Conservation (phyloP, 2,888 invertebrate species). For the Xylota segnis region DNA sequence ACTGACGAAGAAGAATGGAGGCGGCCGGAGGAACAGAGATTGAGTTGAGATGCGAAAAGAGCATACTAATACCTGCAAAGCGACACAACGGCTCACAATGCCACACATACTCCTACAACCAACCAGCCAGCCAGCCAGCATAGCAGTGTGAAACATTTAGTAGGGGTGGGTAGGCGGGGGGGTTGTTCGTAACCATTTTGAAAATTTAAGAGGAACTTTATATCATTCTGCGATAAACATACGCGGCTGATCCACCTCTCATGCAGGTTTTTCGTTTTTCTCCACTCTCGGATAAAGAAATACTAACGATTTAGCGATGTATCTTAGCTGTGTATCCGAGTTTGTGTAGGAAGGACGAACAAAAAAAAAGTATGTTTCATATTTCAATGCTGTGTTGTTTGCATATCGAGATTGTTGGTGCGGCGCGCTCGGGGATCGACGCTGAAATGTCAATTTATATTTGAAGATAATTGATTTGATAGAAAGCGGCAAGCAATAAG, state of each 20-base stretch:
- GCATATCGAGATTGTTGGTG: conserved; percentile 29
- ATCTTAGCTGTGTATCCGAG: not conserved
- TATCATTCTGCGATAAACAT: conserved; percentile 38
- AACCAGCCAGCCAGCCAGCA: no score
- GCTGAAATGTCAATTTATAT: conserved; percentile 81
- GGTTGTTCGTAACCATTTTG: conserved; percentile 9
- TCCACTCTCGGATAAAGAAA: conserved; percentile 27
- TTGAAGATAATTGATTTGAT: conserved; percentile 82
- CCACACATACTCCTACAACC: conserved; percentile 11
- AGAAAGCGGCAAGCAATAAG: conserved; percentile 77
- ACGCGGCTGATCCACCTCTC: conserved; percentile 29
- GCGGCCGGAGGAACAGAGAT: conserved; percentile 61
- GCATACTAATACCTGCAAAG: conserved; percentile 60
- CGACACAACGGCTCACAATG: conserved; percentile 2
- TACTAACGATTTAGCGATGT: conserved; percentile 2
- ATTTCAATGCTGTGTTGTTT: conserved; percentile 52
- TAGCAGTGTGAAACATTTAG: conserved; percentile 25
- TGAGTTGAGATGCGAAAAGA: conserved; percentile 68
- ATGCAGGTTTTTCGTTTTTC: conserved; percentile 9
- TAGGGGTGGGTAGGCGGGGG: not conserved
- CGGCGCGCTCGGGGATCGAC: not conserved
- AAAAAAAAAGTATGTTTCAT: conserved; percentile 41
- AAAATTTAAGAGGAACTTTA: conserved; percentile 49
- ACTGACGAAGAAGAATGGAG: conserved; percentile 60
- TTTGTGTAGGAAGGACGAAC: no score